Base-by-base conservation (phyloP, 2,797 vertebrate species). In the Oryzias sinensis region DNA sequence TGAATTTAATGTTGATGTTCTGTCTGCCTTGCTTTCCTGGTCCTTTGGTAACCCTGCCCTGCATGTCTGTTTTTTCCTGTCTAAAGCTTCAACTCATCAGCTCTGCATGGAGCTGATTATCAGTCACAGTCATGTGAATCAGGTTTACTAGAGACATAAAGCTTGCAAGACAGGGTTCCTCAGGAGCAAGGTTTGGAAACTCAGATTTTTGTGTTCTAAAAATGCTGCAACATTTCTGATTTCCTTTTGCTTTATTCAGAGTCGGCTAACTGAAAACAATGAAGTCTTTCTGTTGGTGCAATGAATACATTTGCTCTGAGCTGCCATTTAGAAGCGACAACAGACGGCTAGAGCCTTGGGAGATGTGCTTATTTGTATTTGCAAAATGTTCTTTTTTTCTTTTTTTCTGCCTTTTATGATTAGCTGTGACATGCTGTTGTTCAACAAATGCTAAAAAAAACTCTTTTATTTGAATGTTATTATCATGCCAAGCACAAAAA, bases 401-500 rank as follows among this genome's bases (percentile, higher is more conserved):
- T 29, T 54, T 18, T 53, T 49, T 25, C 37, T 46, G 24, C 46
- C 49, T 59, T 58, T 58, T 53, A 24, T 63, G 55, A 67, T 70
- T 68, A 66, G 62, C 53, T 24, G 17, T 42, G 54, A 63, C 51
- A 46, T 45, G 49, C 53, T 16, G 9, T 54, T 53, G 52, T 56
- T 72, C 62, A n/a, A 49, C 20, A 77, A 66, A 62, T 57, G 41
- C 45, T n/a, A n/a, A 59, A 47, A 1, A 57, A 74, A 70, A 43
- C 33, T 51, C 59, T 59, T 51, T 55, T 70, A 59, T 65, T 62
- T 1, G 1, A 62, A 50, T 52, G 56, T 40, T 59, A 66, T 82
- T 59, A 56, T 81, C 85, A 85, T 78, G 80, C 81, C 70, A 82
- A 72, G 70, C 62, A 58, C 53, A 18, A 37, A 49, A 68, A 79